Percentiles rank a stretch among this genome's conserved stretches.
These are phyloP conservation scores for Amphiura filiformis DNA, from an alignment of 35 echinoderm and acorn worm genomes.

Conservation along the genomic window DNA sequence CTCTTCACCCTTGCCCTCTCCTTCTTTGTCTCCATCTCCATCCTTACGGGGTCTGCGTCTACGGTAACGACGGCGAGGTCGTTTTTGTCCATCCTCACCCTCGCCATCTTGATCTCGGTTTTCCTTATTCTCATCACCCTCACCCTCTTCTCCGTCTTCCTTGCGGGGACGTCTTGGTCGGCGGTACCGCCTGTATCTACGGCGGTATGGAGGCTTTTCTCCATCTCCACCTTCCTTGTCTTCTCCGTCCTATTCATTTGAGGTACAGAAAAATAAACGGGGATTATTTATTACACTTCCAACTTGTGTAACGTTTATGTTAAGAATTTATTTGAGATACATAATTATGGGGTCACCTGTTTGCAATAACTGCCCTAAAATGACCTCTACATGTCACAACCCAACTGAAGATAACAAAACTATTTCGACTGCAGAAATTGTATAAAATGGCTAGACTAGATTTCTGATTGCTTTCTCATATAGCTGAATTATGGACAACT, in stretches of 20 bases:
- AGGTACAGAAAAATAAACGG: not conserved
- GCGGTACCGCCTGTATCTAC: conserved; percentile 32
- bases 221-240: conserved; percentile 21
- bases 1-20: not conserved
- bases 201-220: conserved; percentile 33
- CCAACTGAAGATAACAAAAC: too few species aligned
- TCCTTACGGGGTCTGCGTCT: conserved; percentile 39
- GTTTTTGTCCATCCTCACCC: conserved; percentile 12
- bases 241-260: conserved; percentile 11
- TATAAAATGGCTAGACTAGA: too few species aligned
- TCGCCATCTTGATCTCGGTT: conserved; percentile 29
- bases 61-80: conserved; percentile 45
- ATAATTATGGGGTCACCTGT: too few species aligned
- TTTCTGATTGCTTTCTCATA: too few species aligned
- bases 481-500: too few species aligned
- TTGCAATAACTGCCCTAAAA: too few species aligned
- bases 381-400: too few species aligned
- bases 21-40: not conserved
- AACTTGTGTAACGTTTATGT: too few species aligned
- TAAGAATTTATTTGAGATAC: too few species aligned
- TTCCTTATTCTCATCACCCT: conserved; percentile 28
- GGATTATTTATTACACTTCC: too few species aligned
- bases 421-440: too few species aligned
- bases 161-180: conserved; percentile 62
- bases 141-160: conserved; percentile 51